phyloP scores from a whole-genome alignment of 2,113 vertebrate genomes.

The Aldabrachelys gigantea region DNA sequence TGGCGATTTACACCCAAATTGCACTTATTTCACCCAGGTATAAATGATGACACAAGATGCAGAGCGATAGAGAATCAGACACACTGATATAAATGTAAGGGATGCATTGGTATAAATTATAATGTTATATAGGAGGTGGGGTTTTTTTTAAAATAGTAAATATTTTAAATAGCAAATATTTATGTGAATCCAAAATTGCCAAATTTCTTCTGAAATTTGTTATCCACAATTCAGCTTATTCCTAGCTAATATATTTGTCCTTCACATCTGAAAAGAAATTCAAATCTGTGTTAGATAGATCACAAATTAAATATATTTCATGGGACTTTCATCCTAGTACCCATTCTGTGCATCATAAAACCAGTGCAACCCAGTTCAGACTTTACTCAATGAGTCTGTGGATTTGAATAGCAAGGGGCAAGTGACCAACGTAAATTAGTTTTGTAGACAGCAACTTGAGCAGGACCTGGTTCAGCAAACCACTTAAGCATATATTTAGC shows the following conservation, averaged over 20 bases:
- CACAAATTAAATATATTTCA: background rate
- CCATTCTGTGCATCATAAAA: background rate
- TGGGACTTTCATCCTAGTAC: background rate
- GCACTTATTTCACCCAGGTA: background rate
- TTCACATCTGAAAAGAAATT: background rate
- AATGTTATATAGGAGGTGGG: background rate
- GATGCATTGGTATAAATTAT: fast-evolving
- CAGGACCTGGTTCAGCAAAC: background rate
- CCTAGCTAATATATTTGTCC: background rate
- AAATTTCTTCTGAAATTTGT: background rate
- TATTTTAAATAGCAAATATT: background rate
- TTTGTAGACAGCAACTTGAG: background rate
- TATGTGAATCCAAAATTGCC: background rate
- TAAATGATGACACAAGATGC: background rate
- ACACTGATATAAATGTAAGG: background rate
- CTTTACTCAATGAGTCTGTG: background rate
- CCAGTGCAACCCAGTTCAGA: background rate
- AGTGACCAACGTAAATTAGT: background rate
- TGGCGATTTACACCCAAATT: background rate
- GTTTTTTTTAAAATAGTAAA: background rate
- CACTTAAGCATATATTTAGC: background rate
- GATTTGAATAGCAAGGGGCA: background rate
- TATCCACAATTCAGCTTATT: background rate
- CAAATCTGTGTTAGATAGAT: background rate
- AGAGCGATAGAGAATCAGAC: background rate